Evolutionary conservation across 2,797 vertebrate genomes (phyloP).

Genomic region (Trichosurus vulpecula): DNA sequence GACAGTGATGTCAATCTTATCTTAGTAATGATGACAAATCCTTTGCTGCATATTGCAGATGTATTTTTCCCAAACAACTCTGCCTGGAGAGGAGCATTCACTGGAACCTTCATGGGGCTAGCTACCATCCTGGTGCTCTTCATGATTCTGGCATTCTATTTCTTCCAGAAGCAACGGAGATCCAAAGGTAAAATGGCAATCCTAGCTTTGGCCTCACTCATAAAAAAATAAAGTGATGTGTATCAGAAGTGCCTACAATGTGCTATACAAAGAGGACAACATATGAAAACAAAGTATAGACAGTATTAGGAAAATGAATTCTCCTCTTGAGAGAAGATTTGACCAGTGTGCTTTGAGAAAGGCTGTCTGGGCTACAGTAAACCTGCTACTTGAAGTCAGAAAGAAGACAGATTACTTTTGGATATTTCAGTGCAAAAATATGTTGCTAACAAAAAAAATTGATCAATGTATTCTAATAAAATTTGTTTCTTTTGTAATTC

Average conservation of each 20-base stretch:
- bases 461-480: neutral
- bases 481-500: neutral
- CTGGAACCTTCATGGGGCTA: conserved; percentile 37
- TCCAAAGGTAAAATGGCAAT: conserved; percentile 50
- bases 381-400: neutral
- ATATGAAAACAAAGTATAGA: neutral
- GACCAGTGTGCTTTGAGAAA: neutral
- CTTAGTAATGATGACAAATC: neutral
- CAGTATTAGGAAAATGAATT: neutral
- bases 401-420: neutral
- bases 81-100: conserved; percentile 66
- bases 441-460: neutral
- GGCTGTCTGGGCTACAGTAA: neutral
- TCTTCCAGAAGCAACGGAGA: neutral
- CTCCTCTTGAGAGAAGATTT: neutral
- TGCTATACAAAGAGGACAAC: neutral
- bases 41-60: conserved; percentile 62
- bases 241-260: neutral
- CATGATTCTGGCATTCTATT: neutral
- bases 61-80: conserved; percentile 40
- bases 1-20: neutral
- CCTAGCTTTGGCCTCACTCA: neutral
- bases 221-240: neutral
- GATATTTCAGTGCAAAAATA: neutral
- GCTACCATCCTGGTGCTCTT: conserved; percentile 20